phyloP scores from a whole-genome alignment of 1,140 invertebrate genomes.

The Drosophila pseudoananassae region DNA sequence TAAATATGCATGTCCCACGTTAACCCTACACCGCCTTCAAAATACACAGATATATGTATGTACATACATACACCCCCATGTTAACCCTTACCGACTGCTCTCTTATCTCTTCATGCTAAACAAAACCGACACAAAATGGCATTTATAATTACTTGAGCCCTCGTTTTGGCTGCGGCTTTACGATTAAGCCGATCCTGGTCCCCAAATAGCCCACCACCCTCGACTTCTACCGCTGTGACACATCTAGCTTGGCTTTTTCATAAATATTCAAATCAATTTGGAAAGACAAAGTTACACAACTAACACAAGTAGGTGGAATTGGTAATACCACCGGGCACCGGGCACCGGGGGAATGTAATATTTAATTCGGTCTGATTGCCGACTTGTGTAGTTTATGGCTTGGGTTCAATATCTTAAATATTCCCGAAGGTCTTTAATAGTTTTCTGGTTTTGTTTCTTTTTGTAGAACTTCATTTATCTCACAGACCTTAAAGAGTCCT shows the following conservation, averaged over 20 bases:
- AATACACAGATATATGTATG: no score
- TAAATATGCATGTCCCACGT: constrained; percentile 60
- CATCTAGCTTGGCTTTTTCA: background rate
- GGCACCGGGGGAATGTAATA: background rate
- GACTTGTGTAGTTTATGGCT: constrained; percentile 6
- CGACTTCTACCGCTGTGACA: background rate
- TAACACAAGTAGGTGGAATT: constrained; percentile 3
- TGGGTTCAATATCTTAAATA: background rate
- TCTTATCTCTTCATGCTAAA: constrained; percentile 56
- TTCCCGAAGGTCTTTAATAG: background rate
- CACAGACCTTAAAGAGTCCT: no score
- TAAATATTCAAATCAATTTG: constrained; percentile 37
- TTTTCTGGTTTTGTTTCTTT: no score
- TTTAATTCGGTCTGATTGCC: constrained; percentile 5
- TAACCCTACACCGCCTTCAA: constrained; percentile 18
- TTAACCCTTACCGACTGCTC: constrained; percentile 25
- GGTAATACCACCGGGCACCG: background rate
- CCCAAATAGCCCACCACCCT: background rate
- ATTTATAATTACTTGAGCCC: constrained; percentile 72
- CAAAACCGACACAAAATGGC: constrained; percentile 53
- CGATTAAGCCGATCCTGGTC: constrained; percentile 49
- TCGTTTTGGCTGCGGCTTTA: constrained; percentile 47
- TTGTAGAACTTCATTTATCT: no score
- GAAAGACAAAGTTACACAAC: constrained; percentile 2
- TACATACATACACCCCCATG: background rate